Conservation (phyloP, 2,888 invertebrate species). For the Spicauda simplicius region DNA sequence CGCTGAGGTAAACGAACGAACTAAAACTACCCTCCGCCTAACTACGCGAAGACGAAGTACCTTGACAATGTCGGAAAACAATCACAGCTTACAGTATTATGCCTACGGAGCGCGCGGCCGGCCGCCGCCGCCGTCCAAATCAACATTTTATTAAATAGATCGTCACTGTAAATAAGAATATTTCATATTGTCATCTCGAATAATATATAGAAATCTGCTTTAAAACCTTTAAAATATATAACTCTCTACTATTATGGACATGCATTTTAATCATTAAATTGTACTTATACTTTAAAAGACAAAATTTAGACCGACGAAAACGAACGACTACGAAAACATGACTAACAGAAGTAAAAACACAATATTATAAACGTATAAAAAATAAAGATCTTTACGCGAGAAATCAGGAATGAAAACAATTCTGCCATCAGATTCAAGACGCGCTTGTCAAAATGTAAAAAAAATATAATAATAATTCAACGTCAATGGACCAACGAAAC, state of each 20-base stretch:
- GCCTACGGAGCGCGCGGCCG: constrained; percentile 48
- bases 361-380: constrained; percentile 77
- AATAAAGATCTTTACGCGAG: constrained; percentile 82
- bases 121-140: constrained; percentile 48
- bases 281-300: constrained; percentile 75
- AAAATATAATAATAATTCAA: constrained; percentile 42
- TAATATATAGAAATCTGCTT: constrained; percentile 80
- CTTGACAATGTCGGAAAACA: constrained; percentile 66
- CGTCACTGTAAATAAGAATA: constrained; percentile 79
- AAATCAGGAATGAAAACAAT: constrained; percentile 74
- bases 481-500: constrained; percentile 37
- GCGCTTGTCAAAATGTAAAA: constrained; percentile 44
- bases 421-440: constrained; percentile 55
- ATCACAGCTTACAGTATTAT: constrained; percentile 66
- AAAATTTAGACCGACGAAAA: constrained; percentile 75
- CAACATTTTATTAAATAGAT: constrained; percentile 57
- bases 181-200: constrained; percentile 79
- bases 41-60: constrained; percentile 52
- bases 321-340: constrained; percentile 60
- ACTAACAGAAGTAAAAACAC: constrained; percentile 59
- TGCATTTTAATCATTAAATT: constrained; percentile 71
- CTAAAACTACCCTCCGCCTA: constrained; percentile 60
- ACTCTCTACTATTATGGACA: constrained; percentile 77
- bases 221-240: constrained; percentile 77
- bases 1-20: constrained; percentile 75